Percentiles rank a stretch among this genome's conserved stretches.
phyloP scores from a whole-genome alignment of 2,888 invertebrate genomes.

The Dolichopus griseipennis region DNA sequence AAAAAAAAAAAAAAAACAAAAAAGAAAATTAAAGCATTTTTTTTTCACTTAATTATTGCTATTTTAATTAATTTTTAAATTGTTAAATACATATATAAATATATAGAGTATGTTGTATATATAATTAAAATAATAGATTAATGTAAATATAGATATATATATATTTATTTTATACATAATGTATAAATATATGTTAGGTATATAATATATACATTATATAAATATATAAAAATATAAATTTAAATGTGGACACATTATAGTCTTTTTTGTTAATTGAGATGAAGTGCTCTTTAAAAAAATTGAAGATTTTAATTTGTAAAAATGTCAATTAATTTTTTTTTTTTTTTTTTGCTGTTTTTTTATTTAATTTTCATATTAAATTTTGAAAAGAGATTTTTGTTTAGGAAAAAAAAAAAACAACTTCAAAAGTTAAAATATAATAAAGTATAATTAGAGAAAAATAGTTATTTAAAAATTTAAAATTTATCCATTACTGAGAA shows the following conservation, averaged over 20 bases:
- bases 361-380: not conserved
- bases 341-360: too few relatives aligned
- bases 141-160: too few relatives aligned
- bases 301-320: not conserved
- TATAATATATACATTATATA: slow-evolving; percentile 1
- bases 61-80: not conserved
- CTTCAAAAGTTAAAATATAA: too few relatives aligned
- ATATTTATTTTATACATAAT: not conserved
- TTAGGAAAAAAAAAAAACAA: too few relatives aligned
- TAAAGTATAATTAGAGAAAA: not conserved
- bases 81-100: not conserved
- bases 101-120: too few relatives aligned
- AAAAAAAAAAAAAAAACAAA: not conserved
- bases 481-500: not conserved
- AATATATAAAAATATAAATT: not conserved
- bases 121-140: too few relatives aligned
- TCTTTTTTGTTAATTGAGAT: not conserved
- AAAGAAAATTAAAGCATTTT: not conserved
- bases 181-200: not conserved
- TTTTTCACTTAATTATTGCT: not conserved
- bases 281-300: not conserved
- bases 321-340: not conserved
- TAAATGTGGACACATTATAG: not conserved
- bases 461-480: not conserved
- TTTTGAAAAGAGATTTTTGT: too few relatives aligned